Base-by-base conservation (phyloP, 2,113 vertebrate species). In the Thomomys bottae region DNA sequence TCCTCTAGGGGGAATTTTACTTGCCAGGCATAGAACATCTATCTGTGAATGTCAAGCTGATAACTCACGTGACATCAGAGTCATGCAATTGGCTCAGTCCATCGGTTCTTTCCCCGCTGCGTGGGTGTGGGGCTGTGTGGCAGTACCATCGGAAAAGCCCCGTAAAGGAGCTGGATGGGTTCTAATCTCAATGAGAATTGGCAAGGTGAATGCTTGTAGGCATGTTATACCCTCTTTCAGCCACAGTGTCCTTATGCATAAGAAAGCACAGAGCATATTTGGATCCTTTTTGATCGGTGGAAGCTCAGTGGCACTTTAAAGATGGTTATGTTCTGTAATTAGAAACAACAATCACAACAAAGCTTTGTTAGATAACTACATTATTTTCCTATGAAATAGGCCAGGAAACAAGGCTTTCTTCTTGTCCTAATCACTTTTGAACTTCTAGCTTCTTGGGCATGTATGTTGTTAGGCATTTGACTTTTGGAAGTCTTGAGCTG, bases 31-130 rank as follows among this genome's bases (percentile, higher is more conserved):
- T 34, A 49, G 23, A 64, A 40, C 73, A 78, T 68, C 15, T 23
- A 1, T 72, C 54, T 84, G 72, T 80, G 72, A 90, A 83, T 70
- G 38, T 68, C 77, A 87, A 83, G 34, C 36, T 82, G 77, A 32
- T 81, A 92, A 78, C 61, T 30, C 61, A 20, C 28, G 71, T 94
- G 78, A 71, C 34, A 73, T 57, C 59, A 68, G 17, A 79, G 70
- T 40, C 38, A 24, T 40, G n/a, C 24, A 7, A 40, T 0, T 34
- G 82, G 38, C n/a, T 84, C 34, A 30, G 32, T 66, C 28, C 0
- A 18, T 34, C 54, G 28, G 15, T 61, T 82, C 38, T 67, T 83
- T 75, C 26, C 63, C 38, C 12, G 6, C 20, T 36, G 40, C 42
- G n/a, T 28, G 34, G 63, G 68, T 36, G 30, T 38, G 9, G 54